phyloP scores from a whole-genome alignment of 2,888 invertebrate genomes.

The Perizoma flavofasciatum region DNA sequence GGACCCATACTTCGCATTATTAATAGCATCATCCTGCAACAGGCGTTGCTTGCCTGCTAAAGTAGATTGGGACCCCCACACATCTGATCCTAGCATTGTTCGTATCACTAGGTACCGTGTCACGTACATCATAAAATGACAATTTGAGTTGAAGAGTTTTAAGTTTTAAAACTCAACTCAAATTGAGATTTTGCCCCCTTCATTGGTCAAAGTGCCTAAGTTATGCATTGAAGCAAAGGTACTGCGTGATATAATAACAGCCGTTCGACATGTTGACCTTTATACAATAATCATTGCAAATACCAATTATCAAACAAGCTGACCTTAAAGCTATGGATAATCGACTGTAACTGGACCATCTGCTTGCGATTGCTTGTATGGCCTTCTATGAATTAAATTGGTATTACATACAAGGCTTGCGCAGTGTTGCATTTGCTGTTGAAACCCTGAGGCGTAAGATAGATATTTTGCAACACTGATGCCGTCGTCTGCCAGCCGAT shows the following conservation, averaged over 20 bases:
- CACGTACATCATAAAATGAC: too few species aligned
- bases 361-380: neutral
- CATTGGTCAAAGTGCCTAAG: conserved; percentile 24
- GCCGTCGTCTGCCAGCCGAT: conserved; percentile 16
- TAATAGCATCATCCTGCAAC: too few species aligned
- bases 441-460: conserved; percentile 16
- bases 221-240: conserved; percentile 22
- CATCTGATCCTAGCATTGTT: too few species aligned
- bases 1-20: too few species aligned
- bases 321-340: neutral
- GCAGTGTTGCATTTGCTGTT: conserved; percentile 19
- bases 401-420: conserved; percentile 14
- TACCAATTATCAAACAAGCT: conserved; percentile 1
- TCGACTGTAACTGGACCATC: neutral
- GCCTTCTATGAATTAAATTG: conserved; percentile 6
- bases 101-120: too few species aligned
- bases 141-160: too few species aligned
- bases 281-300: neutral
- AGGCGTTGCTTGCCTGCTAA: too few species aligned
- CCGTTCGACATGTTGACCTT: conserved; percentile 21
- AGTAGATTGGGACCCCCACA: too few species aligned
- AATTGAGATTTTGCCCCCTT: conserved; percentile 38
- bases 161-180: neutral
- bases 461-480: conserved; percentile 16
- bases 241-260: conserved; percentile 23